phyloP scores from a whole-genome alignment of 2,113 vertebrate species.

The Carassius gibelio region DNA sequence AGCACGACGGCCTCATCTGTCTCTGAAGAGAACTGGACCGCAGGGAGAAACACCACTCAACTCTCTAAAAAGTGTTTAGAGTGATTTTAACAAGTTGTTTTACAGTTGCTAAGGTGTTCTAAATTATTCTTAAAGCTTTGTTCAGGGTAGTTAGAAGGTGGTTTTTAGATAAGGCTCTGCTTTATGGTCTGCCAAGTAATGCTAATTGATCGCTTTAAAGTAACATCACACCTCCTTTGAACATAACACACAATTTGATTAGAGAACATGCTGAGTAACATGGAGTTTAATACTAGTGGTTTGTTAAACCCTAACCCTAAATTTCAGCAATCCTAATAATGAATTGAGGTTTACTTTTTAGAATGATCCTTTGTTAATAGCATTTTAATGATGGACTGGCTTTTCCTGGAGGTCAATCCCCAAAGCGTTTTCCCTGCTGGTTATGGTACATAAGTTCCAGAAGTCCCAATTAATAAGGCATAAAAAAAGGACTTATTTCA shows the following conservation, averaged over 20 bases:
- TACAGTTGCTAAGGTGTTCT: not conserved
- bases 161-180: no score
- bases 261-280: not conserved
- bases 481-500: not conserved
- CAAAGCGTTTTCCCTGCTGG: not conserved
- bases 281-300: not conserved
- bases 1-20: conserved; percentile 53
- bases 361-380: not conserved
- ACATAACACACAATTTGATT: no score
- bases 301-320: not conserved
- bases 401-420: not conserved
- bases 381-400: not conserved
- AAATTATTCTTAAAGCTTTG: not conserved
- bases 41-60: conserved; percentile 44
- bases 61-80: conserved; percentile 17
- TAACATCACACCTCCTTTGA: not conserved
- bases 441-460: not conserved
- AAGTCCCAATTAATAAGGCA: not conserved
- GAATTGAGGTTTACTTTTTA: not conserved
- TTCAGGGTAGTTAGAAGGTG: no score
- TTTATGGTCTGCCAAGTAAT: not conserved
- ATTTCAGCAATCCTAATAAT: not conserved
- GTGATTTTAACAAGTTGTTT: not conserved
- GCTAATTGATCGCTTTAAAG: no score
- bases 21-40: conserved; percentile 50